phyloP scores from a whole-genome alignment of 2,888 invertebrate species.

The Tanytarsus gracilentus region DNA sequence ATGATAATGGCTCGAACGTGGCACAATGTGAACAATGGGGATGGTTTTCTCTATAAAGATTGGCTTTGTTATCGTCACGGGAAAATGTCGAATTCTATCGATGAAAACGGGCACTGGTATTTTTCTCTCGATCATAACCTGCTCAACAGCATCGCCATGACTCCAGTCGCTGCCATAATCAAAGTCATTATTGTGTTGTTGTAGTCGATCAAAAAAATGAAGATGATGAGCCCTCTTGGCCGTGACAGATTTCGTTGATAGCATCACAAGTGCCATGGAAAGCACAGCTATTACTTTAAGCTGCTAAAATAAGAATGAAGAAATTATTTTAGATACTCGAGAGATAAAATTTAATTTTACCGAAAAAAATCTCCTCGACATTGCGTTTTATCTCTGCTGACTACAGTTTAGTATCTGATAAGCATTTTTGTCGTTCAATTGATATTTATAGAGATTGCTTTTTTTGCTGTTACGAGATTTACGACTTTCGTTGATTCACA shows the following conservation, averaged over 20 bases:
- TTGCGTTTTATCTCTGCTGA: no score
- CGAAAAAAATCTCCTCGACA: no score
- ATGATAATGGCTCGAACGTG: constrained; percentile 18
- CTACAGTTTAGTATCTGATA: no score
- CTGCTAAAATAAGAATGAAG: not conserved
- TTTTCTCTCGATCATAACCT: constrained; percentile 15
- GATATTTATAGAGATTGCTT: no score
- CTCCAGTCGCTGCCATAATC: constrained; percentile 10
- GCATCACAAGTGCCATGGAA: not conserved
- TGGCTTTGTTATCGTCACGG: constrained; percentile 20
- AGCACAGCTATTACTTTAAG: not conserved
- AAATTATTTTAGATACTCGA: no score
- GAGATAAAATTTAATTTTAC: not conserved
- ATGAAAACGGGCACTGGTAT: constrained; percentile 17
- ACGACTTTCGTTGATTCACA: no score
- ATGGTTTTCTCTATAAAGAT: constrained; percentile 11
- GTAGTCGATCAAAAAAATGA: no score
- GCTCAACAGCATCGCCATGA: not conserved
- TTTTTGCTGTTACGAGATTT: no score
- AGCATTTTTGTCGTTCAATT: no score
- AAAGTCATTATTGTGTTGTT: no score
- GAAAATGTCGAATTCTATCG: constrained; percentile 24
- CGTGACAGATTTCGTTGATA: constrained; percentile 12
- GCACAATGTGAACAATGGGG: constrained; percentile 17
- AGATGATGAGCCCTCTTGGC: not conserved